Conservation (phyloP, 2,113 vertebrate species). For the Oplegnathus fasciatus region DNA sequence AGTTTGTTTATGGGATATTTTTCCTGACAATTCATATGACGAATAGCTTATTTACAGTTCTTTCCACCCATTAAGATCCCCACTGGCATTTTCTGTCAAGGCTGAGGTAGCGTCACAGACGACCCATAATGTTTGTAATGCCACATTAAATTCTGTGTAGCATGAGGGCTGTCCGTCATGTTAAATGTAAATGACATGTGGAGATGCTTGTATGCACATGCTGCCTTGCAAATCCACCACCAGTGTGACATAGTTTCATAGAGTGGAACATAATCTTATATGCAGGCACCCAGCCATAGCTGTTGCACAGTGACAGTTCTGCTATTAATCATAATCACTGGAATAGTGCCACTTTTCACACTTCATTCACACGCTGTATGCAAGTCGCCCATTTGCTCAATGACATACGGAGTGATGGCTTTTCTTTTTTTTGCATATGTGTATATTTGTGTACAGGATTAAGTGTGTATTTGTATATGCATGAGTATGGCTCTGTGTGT, state of each 20-base stretch:
- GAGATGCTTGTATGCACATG: conserved; percentile 16
- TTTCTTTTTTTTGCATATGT: background rate
- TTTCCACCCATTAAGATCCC: conserved; percentile 4
- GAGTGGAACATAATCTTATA: conserved; percentile 60
- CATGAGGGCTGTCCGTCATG: conserved; percentile 8
- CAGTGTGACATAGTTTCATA: conserved; percentile 40
- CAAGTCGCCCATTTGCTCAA: conserved; percentile 1
- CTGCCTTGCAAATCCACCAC: conserved; percentile 31
- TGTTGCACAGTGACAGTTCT: conserved; percentile 53
- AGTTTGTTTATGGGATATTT: conserved; percentile 15
- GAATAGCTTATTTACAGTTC: conserved; percentile 26
- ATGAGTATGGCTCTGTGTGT: background rate
- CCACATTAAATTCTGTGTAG: conserved; percentile 21
- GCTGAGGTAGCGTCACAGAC: conserved; percentile 8
- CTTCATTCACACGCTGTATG: background rate
- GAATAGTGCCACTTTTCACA: conserved; percentile 58
- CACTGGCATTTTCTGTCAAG: conserved; percentile 9
- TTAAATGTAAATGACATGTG: conserved; percentile 40
- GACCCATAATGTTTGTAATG: conserved; percentile 33
- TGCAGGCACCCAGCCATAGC: conserved; percentile 49
- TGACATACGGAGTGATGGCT: conserved; percentile 19
- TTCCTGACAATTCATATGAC: conserved; percentile 11
- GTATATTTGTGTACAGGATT: conserved; percentile 29
- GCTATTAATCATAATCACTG: conserved; percentile 75
- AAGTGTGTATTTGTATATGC: conserved; percentile 17